Base-by-base conservation (phyloP, 1,140 invertebrate genomes). In the Trinorchestia longiramus region DNA sequence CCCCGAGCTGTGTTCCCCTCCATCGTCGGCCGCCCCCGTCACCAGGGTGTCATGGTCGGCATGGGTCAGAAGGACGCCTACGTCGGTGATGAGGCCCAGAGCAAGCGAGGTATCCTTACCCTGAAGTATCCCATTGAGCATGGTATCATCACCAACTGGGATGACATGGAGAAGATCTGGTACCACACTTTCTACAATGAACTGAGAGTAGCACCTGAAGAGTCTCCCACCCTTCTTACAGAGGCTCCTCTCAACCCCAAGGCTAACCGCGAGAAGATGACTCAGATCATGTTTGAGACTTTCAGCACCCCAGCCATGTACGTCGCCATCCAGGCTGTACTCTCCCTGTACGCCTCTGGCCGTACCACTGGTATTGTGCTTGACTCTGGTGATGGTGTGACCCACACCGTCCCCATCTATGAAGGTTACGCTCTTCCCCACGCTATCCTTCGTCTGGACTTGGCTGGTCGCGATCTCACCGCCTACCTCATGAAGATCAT, bases 161-260 rank as follows among this genome's bases (percentile, higher is more conserved):
- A 99, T 97, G 99, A 99, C 97, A 99, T 99, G 99, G 99, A 99
- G 97, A 99, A 99, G 97, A 99, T 99, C 97, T 99, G 99, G 99
- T 99, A 99, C 98, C 98, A 99, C 97, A 98, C 98, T 96, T 99
- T 99, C 98, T 99, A 99, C 98, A 99, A 99, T 97, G 99, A 99
- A 97, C 98, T 99, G 97, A 98, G 99, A 97, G 99, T 99, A 96
- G 99, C 99, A 87, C 99, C 99, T 11, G 99, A 99, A 97, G 99
- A 99, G 97, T 98, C 99, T 97, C 98, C 99, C 91, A 98, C 99
- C 15, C 98, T 99, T 53, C 97, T 99, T 62, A 99, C 98, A 40
- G 98, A 99, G 97, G 98, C 98, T 45, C 98, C 99, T 36, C 98
- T 99, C 96, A 99, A 99, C 97, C 98, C 99, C 92, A 99, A 99